A percentile compares a stretch with the other conserved stretches of the same genome.
These are phyloP conservation scores for Caenorhabditis tropicalis DNA, from an alignment of 1,140 invertebrate species.

Conservation along the genomic window DNA sequence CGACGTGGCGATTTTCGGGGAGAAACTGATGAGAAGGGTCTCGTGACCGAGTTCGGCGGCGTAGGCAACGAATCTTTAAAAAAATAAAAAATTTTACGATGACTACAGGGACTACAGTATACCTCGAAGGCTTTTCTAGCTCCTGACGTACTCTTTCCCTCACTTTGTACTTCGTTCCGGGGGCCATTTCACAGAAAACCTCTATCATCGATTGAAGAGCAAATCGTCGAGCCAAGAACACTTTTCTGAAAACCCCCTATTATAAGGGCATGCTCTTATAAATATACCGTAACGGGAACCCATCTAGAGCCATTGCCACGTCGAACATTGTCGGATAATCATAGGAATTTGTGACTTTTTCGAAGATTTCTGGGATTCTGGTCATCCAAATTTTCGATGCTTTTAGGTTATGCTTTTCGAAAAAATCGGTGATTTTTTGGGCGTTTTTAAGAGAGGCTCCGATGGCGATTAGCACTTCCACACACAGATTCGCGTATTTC, in stretches of 20 bases:
- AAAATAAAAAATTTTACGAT: not conserved
- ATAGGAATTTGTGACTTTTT: not conserved
- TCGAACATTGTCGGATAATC: constrained; percentile 22
- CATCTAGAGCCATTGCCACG: constrained; percentile 20
- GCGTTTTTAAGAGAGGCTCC: constrained; percentile 5
- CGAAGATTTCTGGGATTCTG: constrained; percentile 14
- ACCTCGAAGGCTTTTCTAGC: not conserved
- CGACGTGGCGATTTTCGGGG: not conserved
- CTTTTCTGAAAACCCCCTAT: not conserved
- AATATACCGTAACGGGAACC: not conserved
- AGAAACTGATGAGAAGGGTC: not conserved
- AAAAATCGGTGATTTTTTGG: not conserved
- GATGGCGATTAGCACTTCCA: not conserved
- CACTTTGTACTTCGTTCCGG: not conserved
- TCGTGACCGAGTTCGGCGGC: not conserved
- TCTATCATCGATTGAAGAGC: not conserved
- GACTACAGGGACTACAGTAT: not conserved
- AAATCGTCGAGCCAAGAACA: constrained; percentile 8
- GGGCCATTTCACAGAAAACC: constrained; percentile 8
- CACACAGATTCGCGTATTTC: constrained; percentile 19
- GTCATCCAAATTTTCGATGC: constrained; percentile 11
- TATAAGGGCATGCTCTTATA: not conserved
- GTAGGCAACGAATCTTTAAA: constrained; percentile 9
- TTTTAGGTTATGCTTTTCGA: not conserved
- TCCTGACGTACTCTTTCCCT: not conserved